A percentile compares a stretch with the other conserved stretches of the same genome.
Conservation (phyloP, 2,888 invertebrate species). For the Myopa tessellatipennis region DNA sequence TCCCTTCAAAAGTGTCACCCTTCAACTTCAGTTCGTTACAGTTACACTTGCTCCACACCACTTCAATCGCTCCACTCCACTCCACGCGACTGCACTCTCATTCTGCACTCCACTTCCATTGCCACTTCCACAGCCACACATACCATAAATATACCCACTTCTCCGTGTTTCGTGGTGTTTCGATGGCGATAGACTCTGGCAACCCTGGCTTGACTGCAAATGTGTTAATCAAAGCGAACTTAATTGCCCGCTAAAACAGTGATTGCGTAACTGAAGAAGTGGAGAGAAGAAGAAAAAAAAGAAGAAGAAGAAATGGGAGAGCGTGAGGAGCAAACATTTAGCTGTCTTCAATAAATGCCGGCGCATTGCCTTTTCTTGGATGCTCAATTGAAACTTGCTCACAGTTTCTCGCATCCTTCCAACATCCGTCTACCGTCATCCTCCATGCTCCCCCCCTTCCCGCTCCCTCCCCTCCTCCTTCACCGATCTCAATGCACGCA, state of each 20-base stretch:
- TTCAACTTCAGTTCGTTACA: not conserved
- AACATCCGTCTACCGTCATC: too few relatives aligned
- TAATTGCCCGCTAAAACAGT: slow-evolving; percentile 57
- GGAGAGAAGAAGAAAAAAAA: not conserved
- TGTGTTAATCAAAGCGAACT: slow-evolving; percentile 63
- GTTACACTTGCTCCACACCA: not conserved
- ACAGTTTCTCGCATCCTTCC: not conserved
- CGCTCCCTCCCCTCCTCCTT: not conserved
- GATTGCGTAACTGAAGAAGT: slow-evolving; percentile 32
- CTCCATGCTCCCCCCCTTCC: not conserved
- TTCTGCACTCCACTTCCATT: not conserved
- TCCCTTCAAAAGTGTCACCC: not conserved
- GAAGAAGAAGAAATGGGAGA: not conserved
- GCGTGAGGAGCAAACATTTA: not conserved
- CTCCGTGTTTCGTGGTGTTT: not conserved
- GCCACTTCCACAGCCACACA: not conserved
- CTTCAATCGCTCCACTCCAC: not conserved
- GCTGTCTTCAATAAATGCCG: too few relatives aligned
- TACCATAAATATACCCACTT: too few relatives aligned
- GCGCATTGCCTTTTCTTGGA: slow-evolving; percentile 7
- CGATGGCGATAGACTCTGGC: not conserved
- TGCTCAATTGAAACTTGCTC: slow-evolving; percentile 17
- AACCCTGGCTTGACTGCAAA: slow-evolving; percentile 47
- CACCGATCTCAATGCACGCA: not conserved
- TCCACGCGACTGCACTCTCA: not conserved